Evolutionary conservation across 2,797 vertebrate genomes (phyloP).

Genomic region (Danio tinwini): DNA sequence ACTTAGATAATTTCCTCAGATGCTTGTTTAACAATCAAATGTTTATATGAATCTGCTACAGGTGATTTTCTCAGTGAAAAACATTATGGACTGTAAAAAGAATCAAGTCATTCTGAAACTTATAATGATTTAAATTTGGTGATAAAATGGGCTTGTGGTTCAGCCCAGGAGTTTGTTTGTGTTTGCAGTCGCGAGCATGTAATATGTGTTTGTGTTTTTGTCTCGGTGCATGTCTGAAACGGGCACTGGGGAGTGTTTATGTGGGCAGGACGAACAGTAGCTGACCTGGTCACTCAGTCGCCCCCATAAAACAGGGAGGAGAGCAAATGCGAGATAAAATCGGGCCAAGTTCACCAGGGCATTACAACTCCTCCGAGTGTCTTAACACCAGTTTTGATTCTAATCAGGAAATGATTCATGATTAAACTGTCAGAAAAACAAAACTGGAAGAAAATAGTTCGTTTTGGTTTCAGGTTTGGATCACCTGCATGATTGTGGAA

Average conservation of each 20-base stretch:
- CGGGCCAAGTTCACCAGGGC: slow-evolving; percentile 57
- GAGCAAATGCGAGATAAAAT: slow-evolving; percentile 57
- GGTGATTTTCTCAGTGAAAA: too few species aligned
- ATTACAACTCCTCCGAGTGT: slow-evolving; percentile 35
- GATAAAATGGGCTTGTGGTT: slow-evolving; percentile 37
- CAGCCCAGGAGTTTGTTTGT: slow-evolving; percentile 14
- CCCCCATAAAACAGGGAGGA: slow-evolving; percentile 56
- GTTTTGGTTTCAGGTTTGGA: neutral
- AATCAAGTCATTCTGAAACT: too few species aligned
- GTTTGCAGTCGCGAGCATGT: slow-evolving; percentile 30
- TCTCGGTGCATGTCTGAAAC: slow-evolving; percentile 51
- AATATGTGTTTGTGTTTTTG: slow-evolving; percentile 35
- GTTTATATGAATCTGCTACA: too few species aligned
- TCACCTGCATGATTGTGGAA: neutral
- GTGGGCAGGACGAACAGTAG: slow-evolving; percentile 60
- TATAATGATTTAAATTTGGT: slow-evolving; percentile 20
- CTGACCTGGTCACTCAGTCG: slow-evolving; percentile 54
- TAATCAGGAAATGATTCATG: slow-evolving; percentile 31
- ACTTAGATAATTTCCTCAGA: too few species aligned
- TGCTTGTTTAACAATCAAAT: too few species aligned
- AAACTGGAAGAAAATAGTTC: neutral
- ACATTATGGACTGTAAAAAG: too few species aligned
- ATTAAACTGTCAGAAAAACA: neutral
- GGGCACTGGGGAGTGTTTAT: slow-evolving; percentile 59
- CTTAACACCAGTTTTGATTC: slow-evolving; percentile 34